Conservation (phyloP, 2,113 vertebrate species). For the Lophotis ruficrista region DNA sequence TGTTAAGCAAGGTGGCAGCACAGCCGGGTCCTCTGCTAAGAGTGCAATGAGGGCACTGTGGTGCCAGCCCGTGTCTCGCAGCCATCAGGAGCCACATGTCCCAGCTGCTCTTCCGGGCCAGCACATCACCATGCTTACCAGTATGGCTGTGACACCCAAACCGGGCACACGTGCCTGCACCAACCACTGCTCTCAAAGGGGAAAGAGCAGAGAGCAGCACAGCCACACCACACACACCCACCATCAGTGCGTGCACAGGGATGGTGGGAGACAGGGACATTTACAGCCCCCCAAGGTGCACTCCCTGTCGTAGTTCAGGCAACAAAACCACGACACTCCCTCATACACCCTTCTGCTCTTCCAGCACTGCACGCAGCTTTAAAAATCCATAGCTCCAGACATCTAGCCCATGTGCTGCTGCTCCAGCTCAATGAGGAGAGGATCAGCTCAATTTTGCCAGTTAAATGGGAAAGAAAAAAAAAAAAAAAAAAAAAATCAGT, state of each 20-base stretch:
- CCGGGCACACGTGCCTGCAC: neutral
- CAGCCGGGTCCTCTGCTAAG: neutral
- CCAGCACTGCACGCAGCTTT: neutral
- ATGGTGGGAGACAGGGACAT: neutral
- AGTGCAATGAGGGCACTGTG: neutral
- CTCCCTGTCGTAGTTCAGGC: too few species aligned
- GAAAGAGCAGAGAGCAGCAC: neutral
- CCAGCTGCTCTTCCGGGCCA: neutral
- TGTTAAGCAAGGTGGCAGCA: fast-evolving
- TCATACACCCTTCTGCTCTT: neutral
- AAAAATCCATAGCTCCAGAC: neutral
- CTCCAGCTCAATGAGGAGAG: neutral
- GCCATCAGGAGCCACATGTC: neutral
- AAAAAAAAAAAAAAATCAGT: neutral
- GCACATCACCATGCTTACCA: neutral
- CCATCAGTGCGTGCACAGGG: neutral
- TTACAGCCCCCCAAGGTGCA: neutral
- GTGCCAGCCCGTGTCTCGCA: neutral
- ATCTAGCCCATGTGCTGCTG: neutral
- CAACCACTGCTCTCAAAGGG: neutral
- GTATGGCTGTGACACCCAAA: neutral
- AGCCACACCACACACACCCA: neutral
- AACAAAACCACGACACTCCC: too few species aligned
- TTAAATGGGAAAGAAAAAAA: neutral
- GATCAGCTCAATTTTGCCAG: neutral